phyloP scores from a whole-genome alignment of 1,140 invertebrate species.

The Halyomorpha halys region DNA sequence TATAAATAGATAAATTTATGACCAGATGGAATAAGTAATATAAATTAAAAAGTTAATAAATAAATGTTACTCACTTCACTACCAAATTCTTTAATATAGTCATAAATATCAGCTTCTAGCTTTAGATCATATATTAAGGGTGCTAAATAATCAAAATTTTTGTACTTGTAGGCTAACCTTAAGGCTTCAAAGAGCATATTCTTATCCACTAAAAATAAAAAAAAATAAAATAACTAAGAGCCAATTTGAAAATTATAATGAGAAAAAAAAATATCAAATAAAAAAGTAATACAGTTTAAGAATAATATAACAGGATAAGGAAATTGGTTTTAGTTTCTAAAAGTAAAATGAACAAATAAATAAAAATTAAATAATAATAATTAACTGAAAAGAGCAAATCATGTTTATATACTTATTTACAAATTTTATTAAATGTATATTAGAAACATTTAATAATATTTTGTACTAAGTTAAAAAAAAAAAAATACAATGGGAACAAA shows the following conservation, averaged over 20 bases:
- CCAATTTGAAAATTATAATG: background rate
- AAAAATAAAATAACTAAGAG: background rate
- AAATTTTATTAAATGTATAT: no score
- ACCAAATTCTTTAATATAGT: conserved; percentile 3
- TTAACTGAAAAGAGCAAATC: no score
- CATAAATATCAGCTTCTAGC: background rate
- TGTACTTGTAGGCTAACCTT: conserved; percentile 7
- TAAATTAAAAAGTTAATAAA: background rate
- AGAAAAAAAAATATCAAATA: background rate
- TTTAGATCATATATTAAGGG: background rate
- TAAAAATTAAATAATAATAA: no score
- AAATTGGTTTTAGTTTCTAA: no score
- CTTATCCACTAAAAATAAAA: background rate
- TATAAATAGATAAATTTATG: background rate
- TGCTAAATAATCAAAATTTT: conserved; percentile 12
- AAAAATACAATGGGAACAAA: no score
- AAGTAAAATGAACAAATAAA: no score
- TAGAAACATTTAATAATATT: no score
- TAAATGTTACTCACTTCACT: background rate
- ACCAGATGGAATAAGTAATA: background rate
- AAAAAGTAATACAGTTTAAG: background rate
- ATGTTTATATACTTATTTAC: no score
- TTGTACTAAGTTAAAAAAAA: no score
- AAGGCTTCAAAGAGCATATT: background rate
- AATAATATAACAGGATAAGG: no score